Conservation (phyloP, 2,888 invertebrate species). For the Ernsta delagoae region DNA sequence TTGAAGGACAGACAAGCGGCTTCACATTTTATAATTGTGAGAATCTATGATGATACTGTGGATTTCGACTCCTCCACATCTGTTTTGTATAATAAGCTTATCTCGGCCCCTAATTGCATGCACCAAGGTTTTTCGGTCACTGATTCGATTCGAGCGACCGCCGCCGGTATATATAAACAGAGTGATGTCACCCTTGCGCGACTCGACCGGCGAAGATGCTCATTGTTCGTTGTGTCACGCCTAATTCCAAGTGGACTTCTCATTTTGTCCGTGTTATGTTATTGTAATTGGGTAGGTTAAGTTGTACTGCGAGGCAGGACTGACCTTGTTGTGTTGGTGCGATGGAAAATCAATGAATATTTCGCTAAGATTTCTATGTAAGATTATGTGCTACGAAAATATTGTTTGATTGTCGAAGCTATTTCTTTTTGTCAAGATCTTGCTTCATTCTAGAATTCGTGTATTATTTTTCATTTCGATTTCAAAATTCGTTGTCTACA, state of each 20-base stretch:
- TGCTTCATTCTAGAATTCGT: too few species aligned
- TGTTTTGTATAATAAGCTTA: background rate
- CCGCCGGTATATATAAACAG: slow-evolving; percentile 37
- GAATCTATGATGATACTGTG: background rate
- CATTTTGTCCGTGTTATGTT: slow-evolving; percentile 12
- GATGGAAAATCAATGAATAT: slow-evolving; percentile 10
- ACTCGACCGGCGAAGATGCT: slow-evolving; percentile 33
- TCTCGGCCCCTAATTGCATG: background rate
- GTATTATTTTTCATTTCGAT: too few species aligned
- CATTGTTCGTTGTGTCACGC: slow-evolving; percentile 8
- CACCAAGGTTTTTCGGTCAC: slow-evolving; percentile 26
- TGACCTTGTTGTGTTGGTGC: background rate
- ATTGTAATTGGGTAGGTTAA: slow-evolving; percentile 8
- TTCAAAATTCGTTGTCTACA: background rate
- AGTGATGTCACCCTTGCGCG: slow-evolving; percentile 41
- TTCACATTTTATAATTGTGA: too few species aligned
- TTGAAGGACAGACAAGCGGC: too few species aligned
- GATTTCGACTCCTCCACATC: background rate
- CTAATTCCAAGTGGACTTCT: slow-evolving; percentile 16
- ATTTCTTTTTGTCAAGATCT: too few species aligned
- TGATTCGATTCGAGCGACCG: slow-evolving; percentile 39
- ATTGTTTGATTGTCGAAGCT: too few species aligned
- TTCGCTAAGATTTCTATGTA: background rate
- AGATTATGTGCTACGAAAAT: too few species aligned
- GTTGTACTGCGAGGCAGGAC: background rate